Conservation (phyloP, 2,888 invertebrate genomes). For the Koerneria pararmatus region DNA sequence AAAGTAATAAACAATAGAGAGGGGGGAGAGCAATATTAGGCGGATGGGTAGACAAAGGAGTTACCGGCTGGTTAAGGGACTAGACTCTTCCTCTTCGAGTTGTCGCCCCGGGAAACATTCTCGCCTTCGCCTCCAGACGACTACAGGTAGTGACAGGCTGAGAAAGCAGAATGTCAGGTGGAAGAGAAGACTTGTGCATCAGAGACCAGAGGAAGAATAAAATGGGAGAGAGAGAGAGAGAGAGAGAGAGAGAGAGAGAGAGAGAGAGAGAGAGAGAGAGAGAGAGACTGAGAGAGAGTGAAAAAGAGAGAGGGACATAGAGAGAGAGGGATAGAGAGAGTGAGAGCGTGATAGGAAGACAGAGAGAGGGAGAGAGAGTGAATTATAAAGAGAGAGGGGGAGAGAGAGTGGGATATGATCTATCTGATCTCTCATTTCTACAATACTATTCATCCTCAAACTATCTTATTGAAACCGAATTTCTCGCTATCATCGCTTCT, state of each 20-base stretch:
- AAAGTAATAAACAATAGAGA: too few species aligned
- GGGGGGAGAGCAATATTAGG: too few species aligned
- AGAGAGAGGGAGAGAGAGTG: not conserved
- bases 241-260: conserved; percentile 16
- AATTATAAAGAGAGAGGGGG: not conserved
- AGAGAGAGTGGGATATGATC: conserved; percentile 2
- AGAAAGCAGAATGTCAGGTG: conserved; percentile 7
- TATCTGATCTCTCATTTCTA: not conserved
- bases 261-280: conserved; percentile 15
- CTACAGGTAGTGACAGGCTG: not conserved
- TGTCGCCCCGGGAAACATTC: too few species aligned
- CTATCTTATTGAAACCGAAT: too few species aligned
- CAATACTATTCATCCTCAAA: not conserved
- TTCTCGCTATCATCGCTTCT: not conserved
- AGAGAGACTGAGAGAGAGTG: conserved; percentile 5
- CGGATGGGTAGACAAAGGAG: too few species aligned
- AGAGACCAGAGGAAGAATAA: conserved; percentile 10
- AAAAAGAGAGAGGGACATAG: too few species aligned
- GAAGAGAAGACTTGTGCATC: conserved; percentile 10
- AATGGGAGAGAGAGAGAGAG: conserved; percentile 7
- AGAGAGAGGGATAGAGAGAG: not conserved
- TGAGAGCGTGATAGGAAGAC: not conserved
- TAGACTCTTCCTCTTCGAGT: too few species aligned
- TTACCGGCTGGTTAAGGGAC: too few species aligned
- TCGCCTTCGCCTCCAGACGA: not conserved